These are phyloP conservation scores for Lepisosteus oculatus DNA, from an alignment of 2,113 vertebrate species.

Conservation along the genomic window DNA sequence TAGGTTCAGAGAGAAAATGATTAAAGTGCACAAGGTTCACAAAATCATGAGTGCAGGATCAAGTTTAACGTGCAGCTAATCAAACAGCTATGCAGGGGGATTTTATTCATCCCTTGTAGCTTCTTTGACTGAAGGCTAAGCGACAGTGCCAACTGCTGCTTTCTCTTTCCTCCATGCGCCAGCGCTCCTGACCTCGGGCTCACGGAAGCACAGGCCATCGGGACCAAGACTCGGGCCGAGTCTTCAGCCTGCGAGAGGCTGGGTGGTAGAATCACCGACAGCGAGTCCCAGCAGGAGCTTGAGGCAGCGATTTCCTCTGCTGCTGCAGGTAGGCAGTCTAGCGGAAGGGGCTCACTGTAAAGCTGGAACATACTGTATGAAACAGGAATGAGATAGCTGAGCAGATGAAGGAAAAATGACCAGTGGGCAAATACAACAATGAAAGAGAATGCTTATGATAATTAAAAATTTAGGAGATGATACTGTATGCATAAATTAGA, in stretches of 20 bases:
- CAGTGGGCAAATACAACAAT: background rate
- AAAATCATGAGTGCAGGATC: no score
- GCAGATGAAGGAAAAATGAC: background rate
- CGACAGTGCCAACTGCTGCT: no score
- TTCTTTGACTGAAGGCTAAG: no score
- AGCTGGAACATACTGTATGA: background rate
- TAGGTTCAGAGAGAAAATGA: no score
- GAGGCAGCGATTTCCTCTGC: background rate
- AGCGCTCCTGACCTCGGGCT: slow-evolving; percentile 37
- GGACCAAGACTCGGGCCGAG: background rate
- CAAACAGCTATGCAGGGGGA: no score
- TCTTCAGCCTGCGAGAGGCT: slow-evolving; percentile 17
- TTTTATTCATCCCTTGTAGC: no score
- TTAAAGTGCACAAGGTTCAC: no score
- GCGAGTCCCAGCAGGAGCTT: background rate
- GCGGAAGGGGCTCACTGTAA: background rate
- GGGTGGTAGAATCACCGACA: background rate
- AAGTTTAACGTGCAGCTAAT: no score
- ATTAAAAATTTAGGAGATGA: background rate
- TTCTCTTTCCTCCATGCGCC: background rate
- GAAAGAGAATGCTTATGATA: background rate
- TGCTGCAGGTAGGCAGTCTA: background rate
- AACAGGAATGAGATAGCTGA: background rate
- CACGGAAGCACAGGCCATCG: slow-evolving; percentile 6
- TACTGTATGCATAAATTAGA: background rate